phyloP scores from a whole-genome alignment of 1,140 invertebrate species.

The Epicauta chinensis region DNA sequence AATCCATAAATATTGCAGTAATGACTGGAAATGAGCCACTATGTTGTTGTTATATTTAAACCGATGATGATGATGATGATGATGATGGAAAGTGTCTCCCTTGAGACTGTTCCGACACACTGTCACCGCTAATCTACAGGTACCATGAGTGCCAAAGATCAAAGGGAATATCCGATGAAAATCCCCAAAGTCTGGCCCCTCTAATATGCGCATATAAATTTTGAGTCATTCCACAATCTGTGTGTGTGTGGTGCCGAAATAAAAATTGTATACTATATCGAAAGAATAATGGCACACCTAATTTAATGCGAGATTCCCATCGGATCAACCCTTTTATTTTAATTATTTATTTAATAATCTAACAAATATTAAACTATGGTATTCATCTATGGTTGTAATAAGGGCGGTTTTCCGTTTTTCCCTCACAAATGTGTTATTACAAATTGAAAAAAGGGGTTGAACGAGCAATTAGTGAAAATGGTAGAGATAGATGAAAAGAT shows the following conservation, averaged over 20 bases:
- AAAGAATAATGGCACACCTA: too few species aligned
- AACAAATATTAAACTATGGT: too few species aligned
- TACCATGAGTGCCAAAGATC: constrained; percentile 16
- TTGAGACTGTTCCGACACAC: constrained; percentile 10
- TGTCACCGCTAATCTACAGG: constrained; percentile 17
- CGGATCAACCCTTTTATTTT: too few species aligned
- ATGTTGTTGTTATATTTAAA: constrained; percentile 11
- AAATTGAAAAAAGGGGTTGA: constrained; percentile 24
- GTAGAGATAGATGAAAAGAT: constrained; percentile 27
- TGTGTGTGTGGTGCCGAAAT: too few species aligned
- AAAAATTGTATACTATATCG: too few species aligned
- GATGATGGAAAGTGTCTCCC: constrained; percentile 11
- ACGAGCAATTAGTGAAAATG: constrained; percentile 28
- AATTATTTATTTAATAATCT: too few species aligned
- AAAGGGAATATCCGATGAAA: constrained; percentile 11
- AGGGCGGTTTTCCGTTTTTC: too few species aligned
- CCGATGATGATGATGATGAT: background rate
- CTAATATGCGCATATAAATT: too few species aligned
- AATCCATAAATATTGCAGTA: constrained; percentile 13
- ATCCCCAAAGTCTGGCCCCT: background rate
- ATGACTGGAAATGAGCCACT: constrained; percentile 13
- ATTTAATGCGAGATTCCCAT: too few species aligned
- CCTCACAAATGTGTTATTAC: constrained; percentile 11
- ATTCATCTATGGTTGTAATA: too few species aligned
- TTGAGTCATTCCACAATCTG: too few species aligned